phyloP scores from a whole-genome alignment of 2,113 vertebrate genomes.

The Galbula dea region DNA sequence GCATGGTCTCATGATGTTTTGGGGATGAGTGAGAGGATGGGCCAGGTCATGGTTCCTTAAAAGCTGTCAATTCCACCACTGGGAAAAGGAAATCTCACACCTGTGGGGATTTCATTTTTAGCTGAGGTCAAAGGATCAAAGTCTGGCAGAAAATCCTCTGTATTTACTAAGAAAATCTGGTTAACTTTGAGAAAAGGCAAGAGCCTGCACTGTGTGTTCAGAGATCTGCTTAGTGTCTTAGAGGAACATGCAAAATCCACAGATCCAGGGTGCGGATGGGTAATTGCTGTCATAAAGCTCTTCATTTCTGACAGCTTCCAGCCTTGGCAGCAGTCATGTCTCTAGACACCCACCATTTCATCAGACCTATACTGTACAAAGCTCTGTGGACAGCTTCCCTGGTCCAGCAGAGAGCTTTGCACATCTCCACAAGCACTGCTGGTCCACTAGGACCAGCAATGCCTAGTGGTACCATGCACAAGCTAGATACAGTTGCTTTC shows the following conservation, averaged over 20 bases:
- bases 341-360: not conserved
- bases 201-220: not conserved
- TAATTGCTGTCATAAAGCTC: not conserved
- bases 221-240: not conserved
- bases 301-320: not conserved
- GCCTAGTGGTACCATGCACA: not conserved
- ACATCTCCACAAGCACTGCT: not conserved
- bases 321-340: not conserved
- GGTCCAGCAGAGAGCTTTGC: not conserved
- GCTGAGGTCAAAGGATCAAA: not conserved
- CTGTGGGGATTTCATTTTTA: not conserved
- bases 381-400: not conserved
- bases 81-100: not conserved
- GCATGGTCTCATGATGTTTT: not conserved
- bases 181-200: not conserved
- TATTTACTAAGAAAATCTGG: not conserved
- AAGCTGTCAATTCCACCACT: not conserved
- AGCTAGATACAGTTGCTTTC: not conserved
- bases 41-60: not conserved
- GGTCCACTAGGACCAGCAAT: not conserved
- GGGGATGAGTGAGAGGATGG: not conserved
- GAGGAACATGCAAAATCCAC: not conserved
- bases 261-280: not conserved
- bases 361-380: not conserved
- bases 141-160: not conserved